Base-by-base conservation (phyloP, 2,888 invertebrate genomes). In the Galerucella nymphaeae region DNA sequence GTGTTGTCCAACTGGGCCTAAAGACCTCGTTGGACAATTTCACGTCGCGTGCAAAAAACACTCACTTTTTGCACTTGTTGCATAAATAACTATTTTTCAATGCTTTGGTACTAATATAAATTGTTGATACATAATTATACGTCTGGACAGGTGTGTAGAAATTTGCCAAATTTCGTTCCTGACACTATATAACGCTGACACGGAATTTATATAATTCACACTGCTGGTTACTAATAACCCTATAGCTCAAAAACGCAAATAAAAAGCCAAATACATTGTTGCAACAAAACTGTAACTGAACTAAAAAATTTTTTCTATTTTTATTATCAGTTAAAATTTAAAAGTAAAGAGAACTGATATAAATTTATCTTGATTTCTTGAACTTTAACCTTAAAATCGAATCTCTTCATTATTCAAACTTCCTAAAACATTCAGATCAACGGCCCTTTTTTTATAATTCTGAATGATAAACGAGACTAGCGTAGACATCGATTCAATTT, bases 21-120 rank as follows among this genome's bases (percentile, higher is more conserved):
- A n/a, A n/a, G n/a, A n/a, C n/a, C n/a, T n/a, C n/a, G n/a, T n/a
- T n/a, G n/a, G n/a, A n/a, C n/a, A n/a, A n/a, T n/a, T n/a, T n/a
- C n/a, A n/a, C n/a, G n/a, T n/a, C n/a, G n/a, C n/a, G n/a, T n/a
- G n/a, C n/a, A n/a, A n/a, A n/a, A n/a, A n/a, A n/a, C n/a, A n/a
- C n/a, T n/a, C n/a, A n/a, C n/a, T n/a, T n/a, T n/a, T n/a, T n/a
- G n/a, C n/a, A n/a, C n/a, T n/a, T n/a, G n/a, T n/a, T n/a, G n/a
- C n/a, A n/a, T n/a, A n/a, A n/a, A n/a, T n/a, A n/a, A n/a, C n/a
- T n/a, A n/a, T n/a, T n/a, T n/a, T n/a, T n/a, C n/a, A n/a, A n/a
- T n/a, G n/a, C n/a, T n/a, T n/a, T n/a, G n/a, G n/a, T n/a, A n/a
- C 58, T 30, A 58, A 58, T 30, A 58, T 58, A 58, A 30, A 10